Conservation (phyloP, 2,113 vertebrate species). For the Lasiurus borealis region DNA sequence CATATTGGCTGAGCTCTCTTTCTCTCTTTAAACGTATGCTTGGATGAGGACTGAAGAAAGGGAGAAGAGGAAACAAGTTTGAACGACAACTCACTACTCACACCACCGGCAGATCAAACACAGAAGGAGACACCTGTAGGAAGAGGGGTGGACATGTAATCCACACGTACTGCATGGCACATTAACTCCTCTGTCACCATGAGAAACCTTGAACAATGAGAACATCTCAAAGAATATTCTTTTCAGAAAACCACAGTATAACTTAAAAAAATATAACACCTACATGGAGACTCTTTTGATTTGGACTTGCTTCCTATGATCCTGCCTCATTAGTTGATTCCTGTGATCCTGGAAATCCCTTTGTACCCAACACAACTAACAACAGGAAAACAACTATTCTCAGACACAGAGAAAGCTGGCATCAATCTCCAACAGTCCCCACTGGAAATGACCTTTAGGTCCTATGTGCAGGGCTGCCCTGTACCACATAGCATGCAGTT, state of each 20-base stretch:
- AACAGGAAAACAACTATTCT: background rate
- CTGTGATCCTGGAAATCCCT: background rate
- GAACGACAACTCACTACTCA: background rate
- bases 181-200: background rate
- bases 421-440: background rate
- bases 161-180: no score
- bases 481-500: background rate
- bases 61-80: background rate
- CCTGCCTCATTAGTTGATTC: background rate
- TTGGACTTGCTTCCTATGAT: background rate
- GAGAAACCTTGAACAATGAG: background rate
- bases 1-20: background rate
- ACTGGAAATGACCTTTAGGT: background rate
- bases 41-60: background rate
- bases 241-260: background rate
- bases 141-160: background rate
- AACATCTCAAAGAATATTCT: background rate
- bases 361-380: background rate
- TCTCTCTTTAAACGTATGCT: background rate
- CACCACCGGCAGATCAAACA: background rate
- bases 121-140: no score
- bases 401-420: background rate
- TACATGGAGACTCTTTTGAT: background rate
- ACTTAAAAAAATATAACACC: background rate
- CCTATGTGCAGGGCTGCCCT: background rate